A percentile compares a stretch with the other conserved stretches of the same genome.
Conservation (phyloP, 2,113 vertebrate genomes). For the Todiramphus chloris region DNA sequence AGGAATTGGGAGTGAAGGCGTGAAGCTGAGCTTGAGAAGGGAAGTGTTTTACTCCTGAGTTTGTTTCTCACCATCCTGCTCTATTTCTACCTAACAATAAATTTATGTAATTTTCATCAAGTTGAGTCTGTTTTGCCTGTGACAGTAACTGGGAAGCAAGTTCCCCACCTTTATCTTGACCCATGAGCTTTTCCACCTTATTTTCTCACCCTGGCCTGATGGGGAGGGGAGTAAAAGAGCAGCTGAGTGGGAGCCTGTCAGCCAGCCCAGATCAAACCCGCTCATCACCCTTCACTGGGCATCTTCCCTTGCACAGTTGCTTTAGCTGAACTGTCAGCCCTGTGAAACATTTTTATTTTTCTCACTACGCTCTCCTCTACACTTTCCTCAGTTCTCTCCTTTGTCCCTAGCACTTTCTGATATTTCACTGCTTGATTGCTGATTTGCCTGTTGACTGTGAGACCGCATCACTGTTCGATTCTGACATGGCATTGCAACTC, state of each 20-base stretch:
- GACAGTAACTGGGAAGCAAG: neutral
- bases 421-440: neutral
- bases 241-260: neutral
- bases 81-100: neutral
- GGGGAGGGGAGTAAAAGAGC: neutral
- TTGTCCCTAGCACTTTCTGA: neutral
- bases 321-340: neutral
- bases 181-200: neutral
- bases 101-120: neutral
- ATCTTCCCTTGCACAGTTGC: neutral
- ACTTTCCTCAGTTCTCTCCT: neutral
- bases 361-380: neutral
- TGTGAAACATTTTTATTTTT: neutral
- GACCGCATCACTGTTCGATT: neutral
- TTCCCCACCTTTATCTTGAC: neutral
- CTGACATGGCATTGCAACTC: neutral
- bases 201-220: neutral
- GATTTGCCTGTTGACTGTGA: neutral
- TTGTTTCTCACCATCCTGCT: neutral
- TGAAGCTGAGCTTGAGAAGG: neutral
- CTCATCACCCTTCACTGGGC: neutral
- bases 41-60: neutral
- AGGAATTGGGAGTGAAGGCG: neutral
- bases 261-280: neutral
- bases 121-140: neutral